phyloP scores from a whole-genome alignment of 2,888 invertebrate species.

The Agrotis clavis region DNA sequence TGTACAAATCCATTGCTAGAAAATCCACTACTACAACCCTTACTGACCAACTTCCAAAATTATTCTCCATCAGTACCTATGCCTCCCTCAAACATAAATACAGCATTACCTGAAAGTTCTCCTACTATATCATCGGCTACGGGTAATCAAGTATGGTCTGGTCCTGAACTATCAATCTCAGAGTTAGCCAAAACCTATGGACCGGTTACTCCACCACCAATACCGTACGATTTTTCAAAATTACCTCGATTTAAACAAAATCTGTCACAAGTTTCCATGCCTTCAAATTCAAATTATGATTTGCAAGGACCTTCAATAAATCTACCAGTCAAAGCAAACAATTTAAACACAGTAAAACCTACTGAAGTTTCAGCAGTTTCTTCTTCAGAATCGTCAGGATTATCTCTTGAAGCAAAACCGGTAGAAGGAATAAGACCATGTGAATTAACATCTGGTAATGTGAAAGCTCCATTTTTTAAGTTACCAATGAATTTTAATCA shows the following conservation, averaged over 20 bases:
- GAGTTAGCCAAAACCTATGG: neutral
- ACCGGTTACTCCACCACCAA: neutral
- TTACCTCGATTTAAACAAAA: neutral
- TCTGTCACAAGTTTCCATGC: neutral
- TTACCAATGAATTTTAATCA: neutral
- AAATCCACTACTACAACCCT: neutral
- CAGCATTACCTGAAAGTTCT: neutral
- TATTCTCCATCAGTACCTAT: neutral
- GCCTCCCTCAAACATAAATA: neutral
- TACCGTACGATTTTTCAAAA: neutral
- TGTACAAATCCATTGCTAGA: neutral
- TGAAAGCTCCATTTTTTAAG: neutral
- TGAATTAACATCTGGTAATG: neutral
- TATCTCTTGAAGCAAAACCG: neutral
- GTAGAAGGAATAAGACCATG: neutral
- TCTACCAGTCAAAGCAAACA: neutral
- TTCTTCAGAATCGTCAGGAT: neutral
- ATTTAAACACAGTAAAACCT: neutral
- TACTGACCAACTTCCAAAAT: neutral
- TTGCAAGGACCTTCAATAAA: neutral
- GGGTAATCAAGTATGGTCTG: neutral
- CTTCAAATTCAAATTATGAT: slow-evolving; percentile 20
- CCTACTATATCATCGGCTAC: neutral
- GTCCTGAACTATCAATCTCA: neutral
- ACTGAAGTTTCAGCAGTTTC: neutral